Percentiles rank a stretch among this genome's conserved stretches.
Evolutionary conservation across 2,888 invertebrate genomes (phyloP).

Genomic region (Ophonus ardosiacus): DNA sequence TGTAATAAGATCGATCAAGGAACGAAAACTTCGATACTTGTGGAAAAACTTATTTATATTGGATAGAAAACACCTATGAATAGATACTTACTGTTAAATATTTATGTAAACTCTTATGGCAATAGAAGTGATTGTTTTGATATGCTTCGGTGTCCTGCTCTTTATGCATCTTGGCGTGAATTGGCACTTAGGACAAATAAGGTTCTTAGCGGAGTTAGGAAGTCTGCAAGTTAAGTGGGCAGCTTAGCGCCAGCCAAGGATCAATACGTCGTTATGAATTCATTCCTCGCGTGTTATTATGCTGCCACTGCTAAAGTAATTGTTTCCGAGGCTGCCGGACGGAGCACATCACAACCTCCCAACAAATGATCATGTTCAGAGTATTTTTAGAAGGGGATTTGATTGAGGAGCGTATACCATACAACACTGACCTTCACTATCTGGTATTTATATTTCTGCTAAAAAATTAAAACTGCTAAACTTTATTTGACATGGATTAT

Average conservation of each 20-base stretch:
- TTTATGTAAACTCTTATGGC: neutral
- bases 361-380: neutral
- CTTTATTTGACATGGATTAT: no score
- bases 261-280: conserved; percentile 70
- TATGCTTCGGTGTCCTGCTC: neutral
- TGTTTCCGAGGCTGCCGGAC: conserved; percentile 67
- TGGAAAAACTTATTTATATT: neutral
- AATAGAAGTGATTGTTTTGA: neutral
- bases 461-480: no score
- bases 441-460: no score
- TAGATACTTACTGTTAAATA: neutral
- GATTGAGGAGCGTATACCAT: neutral
- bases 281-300: conserved; percentile 70
- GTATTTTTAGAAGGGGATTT: neutral
- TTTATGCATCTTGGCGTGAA: conserved; percentile 47
- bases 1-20: no score
- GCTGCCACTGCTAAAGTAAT: conserved; percentile 67
- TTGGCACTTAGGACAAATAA: conserved; percentile 61
- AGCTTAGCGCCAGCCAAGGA: conserved; percentile 62
- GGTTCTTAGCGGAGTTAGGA: conserved; percentile 50
- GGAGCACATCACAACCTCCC: conserved; percentile 1
- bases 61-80: neutral
- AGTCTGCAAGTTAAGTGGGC: conserved; percentile 65
- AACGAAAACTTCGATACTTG: neutral
- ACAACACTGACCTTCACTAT: neutral